Conservation (phyloP, 1,140 invertebrate species). For the Trichonephila clavata region DNA sequence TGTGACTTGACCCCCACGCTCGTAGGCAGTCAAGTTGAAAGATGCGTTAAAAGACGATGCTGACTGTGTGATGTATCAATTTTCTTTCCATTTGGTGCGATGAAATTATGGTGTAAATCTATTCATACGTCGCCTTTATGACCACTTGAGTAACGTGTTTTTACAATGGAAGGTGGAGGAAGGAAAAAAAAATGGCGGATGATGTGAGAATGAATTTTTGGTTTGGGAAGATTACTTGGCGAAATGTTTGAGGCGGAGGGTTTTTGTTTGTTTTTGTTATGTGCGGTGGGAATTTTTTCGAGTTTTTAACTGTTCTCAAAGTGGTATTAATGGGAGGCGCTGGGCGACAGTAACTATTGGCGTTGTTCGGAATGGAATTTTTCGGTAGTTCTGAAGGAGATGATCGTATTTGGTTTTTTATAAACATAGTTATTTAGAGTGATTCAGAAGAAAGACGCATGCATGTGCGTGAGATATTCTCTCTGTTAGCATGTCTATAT, state of each 20-base stretch:
- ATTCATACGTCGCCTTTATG: constrained; percentile 21
- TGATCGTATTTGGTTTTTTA: too few species aligned
- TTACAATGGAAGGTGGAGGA: background rate
- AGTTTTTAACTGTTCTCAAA: background rate
- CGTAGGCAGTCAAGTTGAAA: constrained; percentile 32
- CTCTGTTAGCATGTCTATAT: too few species aligned
- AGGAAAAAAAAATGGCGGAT: background rate
- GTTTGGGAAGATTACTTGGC: background rate
- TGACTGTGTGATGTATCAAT: constrained; percentile 37
- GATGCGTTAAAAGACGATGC: constrained; percentile 3
- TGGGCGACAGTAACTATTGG: too few species aligned
- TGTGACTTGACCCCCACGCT: background rate
- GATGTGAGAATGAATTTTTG: background rate
- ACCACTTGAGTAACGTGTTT: constrained; percentile 19
- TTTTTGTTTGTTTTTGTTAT: background rate
- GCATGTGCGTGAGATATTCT: too few species aligned
- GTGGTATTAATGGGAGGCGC: background rate
- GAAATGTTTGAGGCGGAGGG: background rate
- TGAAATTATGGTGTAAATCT: constrained; percentile 10
- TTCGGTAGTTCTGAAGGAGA: too few species aligned
- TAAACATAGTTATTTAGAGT: too few species aligned
- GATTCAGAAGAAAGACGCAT: too few species aligned
- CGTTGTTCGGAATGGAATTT: too few species aligned
- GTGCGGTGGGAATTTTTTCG: background rate
- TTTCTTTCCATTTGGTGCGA: constrained; percentile 27